Evolutionary conservation across 2,797 vertebrate genomes (phyloP), one percentile per base, ranked within the genome.

Genomic region (Danio albolineatus): DNA sequence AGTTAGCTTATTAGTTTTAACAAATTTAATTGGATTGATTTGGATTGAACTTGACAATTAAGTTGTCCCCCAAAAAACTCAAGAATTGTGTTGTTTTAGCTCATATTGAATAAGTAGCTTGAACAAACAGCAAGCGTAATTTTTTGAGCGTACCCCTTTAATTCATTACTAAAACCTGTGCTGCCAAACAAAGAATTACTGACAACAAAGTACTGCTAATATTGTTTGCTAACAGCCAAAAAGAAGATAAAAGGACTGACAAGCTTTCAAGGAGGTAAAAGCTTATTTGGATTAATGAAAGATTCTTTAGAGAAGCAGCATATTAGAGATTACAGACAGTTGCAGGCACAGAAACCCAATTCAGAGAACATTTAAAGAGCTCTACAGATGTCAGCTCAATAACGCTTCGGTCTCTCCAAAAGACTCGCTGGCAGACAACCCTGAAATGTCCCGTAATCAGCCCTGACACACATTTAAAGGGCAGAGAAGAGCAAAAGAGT

Each of bases 351-450:
- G 62, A 67, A 76, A 72, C 66, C 65, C 76, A 83, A 77, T 82
- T 85, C 85, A 80, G 51, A 60, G 69, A 61, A 46, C 64, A 75
- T 83, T 66, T 76, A 73, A 82, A 70, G 62, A 65, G 67, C 78
- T 85, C 82, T 78, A 73, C 77, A 86, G 57, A 82, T 78, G 85
- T 84, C 85, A 82, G 19, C 78, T 78, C 74, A 86, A 86, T 86
- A 84, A 82, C 80, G 82, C 76, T 72, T 28, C 70, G 56, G 73
- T 28, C 73, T 71, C 49, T 84, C 82, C 56, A 86, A 75, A 84
- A 80, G 73, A 46, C 57, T 80, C 59, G 61, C 64, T 80, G 70
- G 64, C 73, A 78, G 80, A 82, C 81, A 86, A 80, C 67, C 51
- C 76, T 64, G 77, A 79, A 78, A 74, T 61, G 79, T 72, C 65